phyloP scores from a whole-genome alignment of 1,140 invertebrate genomes.

The Drosophila lacteicornis region DNA sequence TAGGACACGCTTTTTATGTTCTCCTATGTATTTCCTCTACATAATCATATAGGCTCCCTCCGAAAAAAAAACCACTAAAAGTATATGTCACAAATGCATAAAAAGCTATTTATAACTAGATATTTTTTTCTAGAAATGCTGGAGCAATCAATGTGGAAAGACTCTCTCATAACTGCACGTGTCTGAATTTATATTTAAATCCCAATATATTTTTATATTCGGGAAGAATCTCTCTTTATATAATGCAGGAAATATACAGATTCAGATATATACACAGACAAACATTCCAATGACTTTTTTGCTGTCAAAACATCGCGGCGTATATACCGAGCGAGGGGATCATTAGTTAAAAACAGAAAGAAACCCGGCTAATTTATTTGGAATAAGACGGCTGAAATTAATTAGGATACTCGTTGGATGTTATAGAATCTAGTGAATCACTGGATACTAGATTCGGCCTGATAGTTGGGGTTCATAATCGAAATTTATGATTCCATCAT shows the following conservation, averaged over 20 bases:
- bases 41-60: constrained; percentile 14
- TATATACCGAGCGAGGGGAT: constrained; percentile 19
- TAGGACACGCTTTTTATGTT: constrained; percentile 66
- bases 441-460: neutral
- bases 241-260: constrained; percentile 22
- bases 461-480: constrained; percentile 13
- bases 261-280: neutral
- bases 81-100: constrained; percentile 40
- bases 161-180: constrained; percentile 43
- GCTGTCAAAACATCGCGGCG: constrained; percentile 27
- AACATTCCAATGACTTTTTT: constrained; percentile 18
- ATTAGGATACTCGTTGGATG: constrained; percentile 4
- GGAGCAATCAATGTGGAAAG: constrained; percentile 34
- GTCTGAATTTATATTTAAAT: constrained; percentile 49
- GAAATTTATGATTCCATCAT: constrained; percentile 29
- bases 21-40: constrained; percentile 13
- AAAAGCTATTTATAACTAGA: constrained; percentile 42
- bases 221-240: constrained; percentile 32
- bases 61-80: neutral
- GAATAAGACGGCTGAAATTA: constrained; percentile 6
- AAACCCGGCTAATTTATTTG: constrained; percentile 17
- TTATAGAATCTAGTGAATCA: constrained; percentile 18
- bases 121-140: constrained; percentile 25
- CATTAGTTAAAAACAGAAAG: constrained; percentile 31
- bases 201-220: constrained; percentile 43